Evolutionary conservation across 2,888 invertebrate species (phyloP), one percentile per base, ranked within the genome.

Genomic region (Melitaea athalia): DNA sequence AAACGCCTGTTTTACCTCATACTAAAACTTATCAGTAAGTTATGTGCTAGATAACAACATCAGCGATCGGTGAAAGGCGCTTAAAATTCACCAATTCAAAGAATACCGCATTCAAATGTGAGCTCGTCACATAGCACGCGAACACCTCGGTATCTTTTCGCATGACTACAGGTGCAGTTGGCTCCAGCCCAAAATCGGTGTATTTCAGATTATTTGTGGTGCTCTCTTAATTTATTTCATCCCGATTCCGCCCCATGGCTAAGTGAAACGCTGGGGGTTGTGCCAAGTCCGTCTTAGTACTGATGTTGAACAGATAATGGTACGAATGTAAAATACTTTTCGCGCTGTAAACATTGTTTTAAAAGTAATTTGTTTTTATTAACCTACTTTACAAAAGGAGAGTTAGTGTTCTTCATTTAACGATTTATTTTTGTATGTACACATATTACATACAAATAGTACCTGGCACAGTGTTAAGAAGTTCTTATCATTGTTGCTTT

Each of bases 141-240:
- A 57, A 57, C 33, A 55, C 12, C 14, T 15, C 42, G n/a, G 57
- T 57, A 57, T 57, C 57, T 57, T 57, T 57, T 57, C 57, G 57
- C 61, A 66, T 62, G 66, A 66, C 53, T 63, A 43, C 70, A 71
- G 70, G 70, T 71, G 55, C 31, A 45, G 45, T 68, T 71, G 70
- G 70, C 68, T 49, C 14, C 47, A 17, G 5, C 62, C 70, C 70
- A 71, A 68, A 50, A 43, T 53, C 59, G 59, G 68, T 68, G 67
- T 72, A 69, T 68, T 65, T 68, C 67, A 68, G 64, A 65, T 67
- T 72, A 68, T 72, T 72, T 72, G 65, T 60, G 70, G 68, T 63
- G 59, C 70, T 63, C 65, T 63, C 60, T 67, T 67, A 72, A 69
- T 68, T 69, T 72, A 72, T 68, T 70, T 68, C 53, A 38, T 45